Conservation (phyloP, 2,888 invertebrate species). For the Apotomis betuletana region DNA sequence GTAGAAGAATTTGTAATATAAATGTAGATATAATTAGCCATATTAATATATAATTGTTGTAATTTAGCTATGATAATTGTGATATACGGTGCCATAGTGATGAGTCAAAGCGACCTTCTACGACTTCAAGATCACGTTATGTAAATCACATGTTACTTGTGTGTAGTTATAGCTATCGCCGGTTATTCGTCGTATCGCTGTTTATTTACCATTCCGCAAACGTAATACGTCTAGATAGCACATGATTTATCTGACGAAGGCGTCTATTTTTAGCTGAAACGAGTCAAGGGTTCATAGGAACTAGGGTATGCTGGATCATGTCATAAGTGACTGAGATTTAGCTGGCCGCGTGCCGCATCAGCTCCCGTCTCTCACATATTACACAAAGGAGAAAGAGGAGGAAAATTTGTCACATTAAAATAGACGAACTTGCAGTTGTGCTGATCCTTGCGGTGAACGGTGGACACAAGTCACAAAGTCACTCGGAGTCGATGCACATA, state of each 20-base stretch:
- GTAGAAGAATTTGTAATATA: constrained; percentile 22
- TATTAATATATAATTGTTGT: constrained; percentile 27
- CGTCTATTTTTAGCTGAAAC: neutral
- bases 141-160: constrained; percentile 26
- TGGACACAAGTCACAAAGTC: too few relatives aligned
- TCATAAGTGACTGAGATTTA: neutral
- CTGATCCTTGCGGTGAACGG: too few relatives aligned
- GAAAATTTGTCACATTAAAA: too few relatives aligned
- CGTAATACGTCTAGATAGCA: constrained; percentile 2
- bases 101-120: constrained; percentile 25
- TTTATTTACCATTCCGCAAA: constrained; percentile 17
- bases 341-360: neutral
- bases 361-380: neutral
- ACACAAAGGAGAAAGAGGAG: neutral
- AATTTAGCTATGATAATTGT: constrained; percentile 37
- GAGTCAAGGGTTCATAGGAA: neutral
- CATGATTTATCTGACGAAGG: constrained; percentile 1
- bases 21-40: constrained; percentile 27
- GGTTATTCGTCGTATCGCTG: constrained; percentile 5
- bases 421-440: too few relatives aligned
- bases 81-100: constrained; percentile 38
- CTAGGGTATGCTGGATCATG: neutral
- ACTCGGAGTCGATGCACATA: too few relatives aligned
- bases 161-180: constrained; percentile 12
- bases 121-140: constrained; percentile 19